These are phyloP conservation scores for Pentalonia nigronervosa DNA, from an alignment of 1,140 invertebrate genomes.

Conservation along the genomic window DNA sequence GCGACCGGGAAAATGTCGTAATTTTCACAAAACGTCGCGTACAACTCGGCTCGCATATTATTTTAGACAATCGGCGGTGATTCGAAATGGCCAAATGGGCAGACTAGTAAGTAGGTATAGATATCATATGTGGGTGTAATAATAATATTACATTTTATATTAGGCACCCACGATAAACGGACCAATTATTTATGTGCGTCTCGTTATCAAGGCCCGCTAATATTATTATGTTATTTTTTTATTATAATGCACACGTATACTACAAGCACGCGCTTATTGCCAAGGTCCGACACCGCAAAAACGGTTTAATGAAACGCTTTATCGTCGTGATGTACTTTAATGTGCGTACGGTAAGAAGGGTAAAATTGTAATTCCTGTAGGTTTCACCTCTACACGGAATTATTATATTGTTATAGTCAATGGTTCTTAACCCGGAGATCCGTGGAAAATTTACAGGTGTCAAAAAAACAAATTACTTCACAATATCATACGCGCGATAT, in stretches of 20 bases:
- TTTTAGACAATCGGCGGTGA: not conserved
- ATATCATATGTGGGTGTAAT: not conserved
- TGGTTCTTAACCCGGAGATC: not conserved
- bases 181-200: not conserved
- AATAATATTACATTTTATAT: not conserved
- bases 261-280: not conserved
- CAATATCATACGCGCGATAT: not conserved
- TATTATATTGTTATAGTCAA: not conserved
- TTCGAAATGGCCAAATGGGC: not conserved
- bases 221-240: not conserved
- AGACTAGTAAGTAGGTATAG: not conserved
- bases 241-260: not conserved
- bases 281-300: not conserved
- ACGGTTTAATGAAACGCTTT: not conserved
- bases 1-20: not conserved
- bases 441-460: not conserved
- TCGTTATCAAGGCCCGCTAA: not conserved
- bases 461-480: not conserved
- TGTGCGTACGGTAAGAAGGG: not conserved
- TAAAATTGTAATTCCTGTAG: slow-evolving; percentile 7
- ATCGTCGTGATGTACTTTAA: not conserved
- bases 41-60: not conserved
- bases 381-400: not conserved
- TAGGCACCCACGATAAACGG: not conserved
- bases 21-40: not conserved